Percentiles rank a stretch among this genome's conserved stretches.
Evolutionary conservation across 1,140 invertebrate species (phyloP).

Genomic region (Berghia stephanieae): DNA sequence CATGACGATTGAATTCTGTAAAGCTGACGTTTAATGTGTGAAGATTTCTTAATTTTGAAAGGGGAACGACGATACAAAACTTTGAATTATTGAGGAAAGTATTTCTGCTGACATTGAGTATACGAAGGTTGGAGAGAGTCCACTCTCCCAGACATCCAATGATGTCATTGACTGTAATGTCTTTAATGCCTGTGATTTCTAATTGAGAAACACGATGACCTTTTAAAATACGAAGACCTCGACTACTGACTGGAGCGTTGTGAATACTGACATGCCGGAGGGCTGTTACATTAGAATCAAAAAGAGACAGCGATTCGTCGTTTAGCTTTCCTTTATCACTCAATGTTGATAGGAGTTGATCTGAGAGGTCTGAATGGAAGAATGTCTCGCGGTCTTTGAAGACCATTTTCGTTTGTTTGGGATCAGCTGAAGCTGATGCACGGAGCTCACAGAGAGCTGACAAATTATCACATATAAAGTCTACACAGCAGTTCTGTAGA

Average conservation of each 20-base stretch:
- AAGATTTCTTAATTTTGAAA: slow-evolving; percentile 70
- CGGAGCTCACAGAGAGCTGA: slow-evolving; percentile 70
- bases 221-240: slow-evolving; percentile 75
- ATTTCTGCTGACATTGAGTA: slow-evolving; percentile 76
- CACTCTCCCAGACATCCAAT: slow-evolving; percentile 79
- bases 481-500: slow-evolving; percentile 76
- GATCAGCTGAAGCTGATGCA: slow-evolving; percentile 47
- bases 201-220: slow-evolving; percentile 74
- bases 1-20: slow-evolving; percentile 78
- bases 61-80: slow-evolving; percentile 66
- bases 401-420: slow-evolving; percentile 66
- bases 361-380: slow-evolving; percentile 76
- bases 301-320: slow-evolving; percentile 75
- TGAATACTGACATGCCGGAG: slow-evolving; percentile 69
- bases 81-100: slow-evolving; percentile 73
- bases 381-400: slow-evolving; percentile 76
- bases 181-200: slow-evolving; percentile 73
- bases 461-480: slow-evolving; percentile 78
- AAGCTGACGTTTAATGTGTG: slow-evolving; percentile 77
- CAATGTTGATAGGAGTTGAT: slow-evolving; percentile 74
- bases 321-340: slow-evolving; percentile 74
- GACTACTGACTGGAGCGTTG: slow-evolving; percentile 70
- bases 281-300: slow-evolving; percentile 74
- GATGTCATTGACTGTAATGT: slow-evolving; percentile 74
- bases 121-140: slow-evolving; percentile 76